Conservation (phyloP, 1,140 invertebrate species). For the Lamellibrachia luymesi region DNA sequence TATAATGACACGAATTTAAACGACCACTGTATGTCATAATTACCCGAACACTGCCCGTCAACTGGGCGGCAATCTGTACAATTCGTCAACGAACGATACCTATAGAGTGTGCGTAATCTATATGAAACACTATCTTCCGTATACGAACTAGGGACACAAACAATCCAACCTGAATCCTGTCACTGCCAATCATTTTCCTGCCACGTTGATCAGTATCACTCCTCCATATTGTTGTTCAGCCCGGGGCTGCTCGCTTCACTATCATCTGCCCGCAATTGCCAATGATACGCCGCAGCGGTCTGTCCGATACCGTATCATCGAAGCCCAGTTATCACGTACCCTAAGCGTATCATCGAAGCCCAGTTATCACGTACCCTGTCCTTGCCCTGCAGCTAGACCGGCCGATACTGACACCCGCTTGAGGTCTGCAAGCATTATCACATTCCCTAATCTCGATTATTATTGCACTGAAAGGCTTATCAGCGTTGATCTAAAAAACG, state of each 20-base stretch:
- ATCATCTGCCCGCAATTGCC: background rate
- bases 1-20: too few species aligned
- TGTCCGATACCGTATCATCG: background rate
- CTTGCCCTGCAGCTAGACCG: background rate
- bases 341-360: background rate
- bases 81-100: background rate
- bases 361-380: background rate
- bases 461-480: too few species aligned
- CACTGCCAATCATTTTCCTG: background rate
- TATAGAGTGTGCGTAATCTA: background rate
- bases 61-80: too few species aligned
- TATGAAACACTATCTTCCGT: background rate
- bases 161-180: background rate
- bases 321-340: background rate
- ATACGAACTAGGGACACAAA: background rate
- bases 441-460: too few species aligned
- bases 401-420: too few species aligned
- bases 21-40: too few species aligned
- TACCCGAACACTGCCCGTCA: too few species aligned
- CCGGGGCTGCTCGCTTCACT: background rate
- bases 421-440: too few species aligned
- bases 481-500: too few species aligned
- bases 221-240: background rate
- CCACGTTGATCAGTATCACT: background rate
- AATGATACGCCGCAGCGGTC: background rate